Evolutionary conservation across 2,797 vertebrate species (phyloP).

Genomic region (Heliangelus exortis): DNA sequence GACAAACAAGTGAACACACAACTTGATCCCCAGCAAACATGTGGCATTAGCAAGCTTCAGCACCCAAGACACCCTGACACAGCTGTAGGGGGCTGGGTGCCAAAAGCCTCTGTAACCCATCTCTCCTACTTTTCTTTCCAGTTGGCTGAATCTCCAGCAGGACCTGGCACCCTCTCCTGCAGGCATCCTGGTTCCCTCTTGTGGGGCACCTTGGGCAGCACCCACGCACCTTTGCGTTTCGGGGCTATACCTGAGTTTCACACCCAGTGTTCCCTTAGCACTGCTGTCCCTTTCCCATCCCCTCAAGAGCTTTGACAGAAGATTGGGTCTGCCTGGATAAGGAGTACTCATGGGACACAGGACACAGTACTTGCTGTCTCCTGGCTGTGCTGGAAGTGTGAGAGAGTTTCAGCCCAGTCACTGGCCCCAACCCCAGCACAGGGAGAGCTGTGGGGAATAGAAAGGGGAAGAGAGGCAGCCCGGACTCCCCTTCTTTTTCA

Average conservation of each 20-base stretch:
- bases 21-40: not conserved
- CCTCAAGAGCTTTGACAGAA: not conserved
- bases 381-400: fast-evolving
- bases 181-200: fast-evolving
- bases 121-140: not conserved
- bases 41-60: not conserved
- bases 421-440: fast-evolving
- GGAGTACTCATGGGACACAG: too few species aligned
- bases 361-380: fast-evolving
- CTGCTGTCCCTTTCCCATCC: not conserved
- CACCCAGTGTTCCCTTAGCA: fast-evolving
- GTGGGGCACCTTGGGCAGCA: fast-evolving
- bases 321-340: not conserved
- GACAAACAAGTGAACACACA: fast-evolving
- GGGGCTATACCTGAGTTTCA: fast-evolving
- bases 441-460: not conserved
- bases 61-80: fast-evolving
- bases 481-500: not conserved
- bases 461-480: not conserved
- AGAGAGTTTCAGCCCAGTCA: fast-evolving
- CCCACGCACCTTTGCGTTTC: not conserved
- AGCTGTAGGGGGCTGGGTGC: fast-evolving
- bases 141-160: not conserved
- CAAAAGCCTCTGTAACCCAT: fast-evolving
- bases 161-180: fast-evolving